These are phyloP conservation scores for Oopsacas minuta DNA, from an alignment of 37 sponge, comb jelly and placozoan species.

Conservation along the genomic window DNA sequence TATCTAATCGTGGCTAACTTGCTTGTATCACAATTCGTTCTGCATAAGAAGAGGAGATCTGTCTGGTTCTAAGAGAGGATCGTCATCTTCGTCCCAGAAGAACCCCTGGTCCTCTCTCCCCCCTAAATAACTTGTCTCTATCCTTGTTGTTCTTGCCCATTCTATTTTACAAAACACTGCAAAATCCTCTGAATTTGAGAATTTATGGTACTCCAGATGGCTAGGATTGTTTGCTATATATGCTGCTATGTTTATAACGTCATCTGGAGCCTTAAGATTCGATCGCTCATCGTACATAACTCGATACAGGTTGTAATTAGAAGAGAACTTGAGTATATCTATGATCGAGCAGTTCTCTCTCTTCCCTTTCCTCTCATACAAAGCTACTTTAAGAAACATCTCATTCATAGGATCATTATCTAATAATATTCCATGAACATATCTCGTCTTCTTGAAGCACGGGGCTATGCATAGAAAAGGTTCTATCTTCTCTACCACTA, in stretches of 20 bases:
- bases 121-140: neutral
- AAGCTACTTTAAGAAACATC: neutral
- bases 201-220: neutral
- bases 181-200: neutral
- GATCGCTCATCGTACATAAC: neutral
- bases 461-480: neutral
- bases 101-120: neutral
- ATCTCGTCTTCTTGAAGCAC: neutral
- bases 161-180: neutral
- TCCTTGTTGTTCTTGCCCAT: neutral
- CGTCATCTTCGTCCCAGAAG: neutral
- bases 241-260: neutral
- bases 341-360: neutral
- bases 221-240: neutral
- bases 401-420: neutral
- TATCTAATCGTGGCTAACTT: too few relatives aligned
- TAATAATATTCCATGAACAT: neutral
- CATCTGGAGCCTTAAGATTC: neutral
- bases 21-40: neutral
- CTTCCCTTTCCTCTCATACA: neutral
- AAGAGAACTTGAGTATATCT: neutral
- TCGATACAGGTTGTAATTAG: constrained; percentile 2
- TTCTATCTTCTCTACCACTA: neutral
- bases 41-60: neutral
- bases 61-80: neutral